Conservation (phyloP, 2,113 vertebrate genomes). For the Psilopsiagon aurifrons region DNA sequence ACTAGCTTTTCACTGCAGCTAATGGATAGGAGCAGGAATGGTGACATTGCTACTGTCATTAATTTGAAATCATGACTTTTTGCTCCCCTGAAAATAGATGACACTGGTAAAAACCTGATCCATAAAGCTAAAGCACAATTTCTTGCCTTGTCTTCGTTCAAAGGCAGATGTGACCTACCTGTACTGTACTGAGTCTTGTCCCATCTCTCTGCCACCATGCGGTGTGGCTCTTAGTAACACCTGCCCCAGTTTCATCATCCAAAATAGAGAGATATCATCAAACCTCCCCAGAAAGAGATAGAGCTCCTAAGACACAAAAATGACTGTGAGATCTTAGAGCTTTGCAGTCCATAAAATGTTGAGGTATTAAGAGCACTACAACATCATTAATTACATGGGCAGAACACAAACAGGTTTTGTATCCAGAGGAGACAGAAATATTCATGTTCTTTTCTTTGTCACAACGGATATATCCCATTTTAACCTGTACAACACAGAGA, state of each 20-base stretch:
- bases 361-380: not conserved
- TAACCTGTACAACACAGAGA: accelerated
- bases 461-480: not conserved
- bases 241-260: not conserved
- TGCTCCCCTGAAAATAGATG: not conserved
- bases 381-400: not conserved
- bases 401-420: not conserved
- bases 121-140: not conserved
- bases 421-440: not conserved
- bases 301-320: not conserved
- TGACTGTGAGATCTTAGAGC: not conserved
- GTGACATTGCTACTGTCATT: not conserved
- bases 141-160: not conserved
- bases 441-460: not conserved
- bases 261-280: not conserved
- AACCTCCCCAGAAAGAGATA: not conserved
- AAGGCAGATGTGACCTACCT: not conserved
- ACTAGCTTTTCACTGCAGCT: not conserved
- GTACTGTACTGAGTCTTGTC: not conserved
- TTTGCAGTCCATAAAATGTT: not conserved
- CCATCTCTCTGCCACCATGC: not conserved
- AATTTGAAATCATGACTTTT: not conserved
- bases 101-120: not conserved
- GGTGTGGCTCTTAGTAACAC: not conserved
- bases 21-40: not conserved